These are phyloP conservation scores for Zosterops pallidus DNA, from an alignment of 2,113 vertebrate genomes.

Conservation along the genomic window DNA sequence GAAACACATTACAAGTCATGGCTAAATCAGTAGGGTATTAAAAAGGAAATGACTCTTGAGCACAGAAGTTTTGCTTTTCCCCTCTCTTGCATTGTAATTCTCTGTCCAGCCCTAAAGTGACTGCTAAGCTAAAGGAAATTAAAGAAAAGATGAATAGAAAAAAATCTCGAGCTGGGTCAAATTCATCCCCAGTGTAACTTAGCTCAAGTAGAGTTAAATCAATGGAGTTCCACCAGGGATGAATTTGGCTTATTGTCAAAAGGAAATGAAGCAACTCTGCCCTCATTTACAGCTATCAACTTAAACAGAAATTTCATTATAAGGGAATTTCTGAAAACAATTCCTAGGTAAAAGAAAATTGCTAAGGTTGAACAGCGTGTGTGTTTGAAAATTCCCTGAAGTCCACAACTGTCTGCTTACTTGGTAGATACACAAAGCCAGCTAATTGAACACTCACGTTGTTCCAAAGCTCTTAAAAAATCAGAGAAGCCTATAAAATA, in stretches of 20 bases:
- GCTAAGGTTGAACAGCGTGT: slow-evolving; percentile 32
- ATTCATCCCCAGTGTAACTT: slow-evolving; percentile 60
- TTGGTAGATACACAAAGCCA: background rate
- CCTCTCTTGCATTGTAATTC: slow-evolving; percentile 51
- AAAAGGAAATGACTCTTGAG: slow-evolving; percentile 65
- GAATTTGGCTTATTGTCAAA: slow-evolving; percentile 68
- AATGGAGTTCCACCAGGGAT: slow-evolving; percentile 60
- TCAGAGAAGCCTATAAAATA: slow-evolving; percentile 8
- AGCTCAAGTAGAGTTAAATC: slow-evolving; percentile 64
- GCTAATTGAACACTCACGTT: slow-evolving; percentile 2
- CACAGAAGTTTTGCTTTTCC: slow-evolving; percentile 46
- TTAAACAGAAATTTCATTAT: slow-evolving; percentile 69
- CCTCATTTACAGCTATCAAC: slow-evolving; percentile 69
- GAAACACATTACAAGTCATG: slow-evolving; percentile 59
- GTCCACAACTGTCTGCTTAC: slow-evolving; percentile 50
- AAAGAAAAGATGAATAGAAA: slow-evolving; percentile 66
- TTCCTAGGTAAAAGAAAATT: slow-evolving; percentile 64
- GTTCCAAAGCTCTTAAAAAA: slow-evolving; percentile 28
- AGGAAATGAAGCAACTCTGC: slow-evolving; percentile 69
- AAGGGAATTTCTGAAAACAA: slow-evolving; percentile 68
- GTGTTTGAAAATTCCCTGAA: slow-evolving; percentile 50
- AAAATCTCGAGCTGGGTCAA: slow-evolving; percentile 45
- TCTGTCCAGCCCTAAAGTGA: slow-evolving; percentile 53
- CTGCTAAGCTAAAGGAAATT: slow-evolving; percentile 68
- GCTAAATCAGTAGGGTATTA: slow-evolving; percentile 64